A percentile compares a stretch with the other conserved stretches of the same genome.
These are phyloP conservation scores for Lysiphlebus fabarum DNA, from an alignment of 1,140 invertebrate species.

Conservation along the genomic window DNA sequence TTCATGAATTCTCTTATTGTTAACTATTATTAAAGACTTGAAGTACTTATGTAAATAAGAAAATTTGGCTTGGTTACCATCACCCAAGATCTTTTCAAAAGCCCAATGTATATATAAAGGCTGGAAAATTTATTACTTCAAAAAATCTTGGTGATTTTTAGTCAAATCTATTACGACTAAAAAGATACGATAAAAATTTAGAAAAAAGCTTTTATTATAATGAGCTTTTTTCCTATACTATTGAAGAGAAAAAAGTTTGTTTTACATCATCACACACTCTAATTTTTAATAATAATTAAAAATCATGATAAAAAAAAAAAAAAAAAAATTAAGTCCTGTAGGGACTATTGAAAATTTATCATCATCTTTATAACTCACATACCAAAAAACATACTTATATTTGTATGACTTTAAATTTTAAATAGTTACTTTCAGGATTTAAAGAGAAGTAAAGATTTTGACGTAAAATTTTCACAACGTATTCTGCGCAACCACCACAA, in stretches of 20 bases:
- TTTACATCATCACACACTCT: slow-evolving; percentile 42
- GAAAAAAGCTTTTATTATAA: slow-evolving; percentile 53
- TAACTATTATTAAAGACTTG: slow-evolving; percentile 32
- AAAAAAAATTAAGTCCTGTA: too few relatives aligned
- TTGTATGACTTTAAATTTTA: too few relatives aligned
- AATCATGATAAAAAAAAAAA: too few relatives aligned
- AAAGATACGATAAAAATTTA: slow-evolving; percentile 26
- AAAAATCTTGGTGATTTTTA: too few relatives aligned
- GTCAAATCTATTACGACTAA: slow-evolving; percentile 21
- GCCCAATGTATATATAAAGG: too few relatives aligned
- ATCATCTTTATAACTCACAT: neutral
- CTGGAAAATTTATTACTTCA: too few relatives aligned
- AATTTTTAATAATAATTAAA: too few relatives aligned
- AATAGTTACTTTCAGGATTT: neutral
- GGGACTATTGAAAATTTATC: too few relatives aligned
- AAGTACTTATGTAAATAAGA: slow-evolving; percentile 42
- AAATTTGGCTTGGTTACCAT: slow-evolving; percentile 32
- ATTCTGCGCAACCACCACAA: neutral
- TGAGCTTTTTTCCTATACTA: slow-evolving; percentile 53
- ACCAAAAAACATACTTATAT: neutral
- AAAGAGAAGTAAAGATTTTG: neutral
- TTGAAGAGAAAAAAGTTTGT: slow-evolving; percentile 46
- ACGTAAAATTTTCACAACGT: neutral
- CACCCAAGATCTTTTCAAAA: too few relatives aligned
- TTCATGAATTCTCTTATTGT: slow-evolving; percentile 25